These are phyloP conservation scores for Lepus europaeus DNA, from an alignment of 2,113 vertebrate species.

Conservation along the genomic window DNA sequence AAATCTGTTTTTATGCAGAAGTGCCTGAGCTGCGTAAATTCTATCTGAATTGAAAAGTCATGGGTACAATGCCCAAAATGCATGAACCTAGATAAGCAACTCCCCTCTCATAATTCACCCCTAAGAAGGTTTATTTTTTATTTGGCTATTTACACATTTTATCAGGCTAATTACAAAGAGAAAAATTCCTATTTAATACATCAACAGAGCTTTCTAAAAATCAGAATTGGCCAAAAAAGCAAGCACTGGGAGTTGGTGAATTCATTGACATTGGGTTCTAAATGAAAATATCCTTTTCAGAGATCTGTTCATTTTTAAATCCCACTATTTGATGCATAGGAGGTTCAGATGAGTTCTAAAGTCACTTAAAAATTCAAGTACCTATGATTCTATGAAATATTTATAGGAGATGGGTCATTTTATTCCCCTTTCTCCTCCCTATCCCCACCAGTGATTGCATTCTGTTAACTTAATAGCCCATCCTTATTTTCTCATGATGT, in stretches of 20 bases:
- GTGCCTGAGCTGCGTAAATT: background rate
- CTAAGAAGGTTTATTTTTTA: background rate
- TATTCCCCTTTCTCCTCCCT: background rate
- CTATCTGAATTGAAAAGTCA: background rate
- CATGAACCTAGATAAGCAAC: background rate
- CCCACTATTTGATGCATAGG: background rate
- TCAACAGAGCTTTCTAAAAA: conserved; percentile 46
- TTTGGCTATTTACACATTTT: background rate
- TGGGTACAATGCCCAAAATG: background rate
- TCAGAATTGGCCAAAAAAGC: conserved; percentile 23
- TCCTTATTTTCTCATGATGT: conserved; percentile 14
- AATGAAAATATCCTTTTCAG: background rate
- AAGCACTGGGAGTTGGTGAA: background rate
- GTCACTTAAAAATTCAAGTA: background rate
- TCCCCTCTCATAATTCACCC: background rate
- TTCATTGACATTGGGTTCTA: background rate
- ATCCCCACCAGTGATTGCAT: background rate
- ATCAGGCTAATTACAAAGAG: background rate
- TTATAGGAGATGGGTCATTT: background rate
- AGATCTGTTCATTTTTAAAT: background rate
- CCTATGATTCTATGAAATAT: background rate
- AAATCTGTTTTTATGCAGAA: background rate
- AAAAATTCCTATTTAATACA: background rate
- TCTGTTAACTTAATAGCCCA: conserved; percentile 9
- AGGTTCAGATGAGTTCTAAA: background rate